Evolutionary conservation across 1,140 invertebrate genomes (phyloP).

Genomic region (Bactericera cockerelli): DNA sequence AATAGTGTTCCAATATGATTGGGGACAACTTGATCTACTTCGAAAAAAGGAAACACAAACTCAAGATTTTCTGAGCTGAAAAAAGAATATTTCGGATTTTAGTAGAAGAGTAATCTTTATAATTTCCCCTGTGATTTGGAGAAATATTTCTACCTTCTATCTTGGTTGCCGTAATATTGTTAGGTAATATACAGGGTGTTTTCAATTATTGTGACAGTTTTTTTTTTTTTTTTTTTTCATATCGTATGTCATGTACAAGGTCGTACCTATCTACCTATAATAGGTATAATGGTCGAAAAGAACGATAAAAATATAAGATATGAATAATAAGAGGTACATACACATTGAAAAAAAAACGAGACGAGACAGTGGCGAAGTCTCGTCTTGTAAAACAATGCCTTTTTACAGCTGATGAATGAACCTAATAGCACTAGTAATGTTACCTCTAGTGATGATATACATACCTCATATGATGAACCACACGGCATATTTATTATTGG

Average conservation of each 20-base stretch:
- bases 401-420: no score
- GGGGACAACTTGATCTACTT: not conserved
- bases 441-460: no score
- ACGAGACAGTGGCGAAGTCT: no score
- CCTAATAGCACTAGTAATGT: no score
- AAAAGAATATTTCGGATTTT: not conserved
- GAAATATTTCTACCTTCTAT: conserved; percentile 4
- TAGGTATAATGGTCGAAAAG: not conserved
- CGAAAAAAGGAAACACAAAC: not conserved
- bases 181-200: not conserved
- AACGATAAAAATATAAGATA: not conserved
- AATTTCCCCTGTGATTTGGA: conserved; percentile 8
- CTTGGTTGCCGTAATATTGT: conserved; percentile 5
- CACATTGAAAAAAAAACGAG: no score
- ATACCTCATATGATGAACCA: no score
- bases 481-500: no score
- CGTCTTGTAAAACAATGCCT: no score
- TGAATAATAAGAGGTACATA: not conserved
- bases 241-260: not conserved
- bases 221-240: not conserved
- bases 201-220: not conserved
- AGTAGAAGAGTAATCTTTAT: conserved; percentile 8
- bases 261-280: not conserved
- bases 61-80: not conserved
- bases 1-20: not conserved